Evolutionary conservation across 2,113 vertebrate species (phyloP).

Genomic region (Peromyscus leucopus): DNA sequence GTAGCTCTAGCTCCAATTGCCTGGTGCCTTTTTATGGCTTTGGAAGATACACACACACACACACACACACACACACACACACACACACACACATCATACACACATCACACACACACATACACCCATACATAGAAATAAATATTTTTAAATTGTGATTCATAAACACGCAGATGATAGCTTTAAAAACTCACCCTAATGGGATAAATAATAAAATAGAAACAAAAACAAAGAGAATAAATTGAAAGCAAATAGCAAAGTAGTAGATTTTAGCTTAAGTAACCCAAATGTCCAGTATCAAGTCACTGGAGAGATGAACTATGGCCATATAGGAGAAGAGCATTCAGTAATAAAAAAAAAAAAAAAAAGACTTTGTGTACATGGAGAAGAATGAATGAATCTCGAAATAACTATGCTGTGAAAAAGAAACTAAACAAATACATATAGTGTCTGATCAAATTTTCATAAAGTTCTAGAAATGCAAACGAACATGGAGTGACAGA

Average conservation of each 20-base stretch:
- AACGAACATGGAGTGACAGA: background rate
- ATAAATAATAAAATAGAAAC: background rate
- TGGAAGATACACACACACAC: too few relatives aligned
- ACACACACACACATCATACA: background rate
- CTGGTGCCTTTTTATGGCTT: background rate
- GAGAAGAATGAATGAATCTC: conserved; percentile 1
- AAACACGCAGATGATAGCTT: background rate
- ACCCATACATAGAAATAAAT: background rate
- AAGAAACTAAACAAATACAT: background rate
- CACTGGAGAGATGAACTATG: background rate
- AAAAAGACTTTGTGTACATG: background rate
- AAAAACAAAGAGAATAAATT: background rate
- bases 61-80: background rate
- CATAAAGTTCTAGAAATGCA: conserved; percentile 22
- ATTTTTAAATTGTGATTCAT: background rate
- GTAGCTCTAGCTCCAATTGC: background rate
- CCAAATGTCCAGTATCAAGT: background rate
- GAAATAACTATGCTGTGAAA: background rate
- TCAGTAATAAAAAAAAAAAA: background rate
- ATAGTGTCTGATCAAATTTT: background rate
- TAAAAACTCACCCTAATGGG: background rate
- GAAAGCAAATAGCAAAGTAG: background rate
- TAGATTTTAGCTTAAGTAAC: background rate
- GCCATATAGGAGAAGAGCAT: background rate
- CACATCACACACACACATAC: background rate